Base-by-base conservation (phyloP, 2,113 vertebrate genomes). In the Austrofundulus limnaeus region DNA sequence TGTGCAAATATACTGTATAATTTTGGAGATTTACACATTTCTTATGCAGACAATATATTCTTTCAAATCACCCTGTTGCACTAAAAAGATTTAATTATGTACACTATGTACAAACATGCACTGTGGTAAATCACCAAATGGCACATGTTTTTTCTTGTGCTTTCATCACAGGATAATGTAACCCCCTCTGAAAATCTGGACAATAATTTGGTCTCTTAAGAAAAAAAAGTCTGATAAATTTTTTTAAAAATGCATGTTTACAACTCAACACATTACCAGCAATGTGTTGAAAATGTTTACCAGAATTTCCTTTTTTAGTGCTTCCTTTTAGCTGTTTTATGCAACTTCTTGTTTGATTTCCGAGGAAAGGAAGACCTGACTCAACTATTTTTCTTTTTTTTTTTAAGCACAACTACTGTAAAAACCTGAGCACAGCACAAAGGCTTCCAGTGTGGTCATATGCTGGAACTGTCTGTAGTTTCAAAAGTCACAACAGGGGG, bases 111-210 rank as follows among this genome's bases (percentile, higher is more conserved):
- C 80, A 89, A 59, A 85, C 74, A 85, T 80, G 67, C 78, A 75
- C 48, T 85, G 60, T 19, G 24, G 24, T 72, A 83, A 78, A 79
- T 80, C 64, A 63, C 55, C 31, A 72, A 70, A 85, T 51, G 85
- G 77, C 87, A 61, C 78, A 82, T 71, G 73, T 70, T 68, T 82
- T 82, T 77, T 47, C 80, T 90, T 92, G 89, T 92, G 92, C 90
- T 91, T 91, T 41, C 66, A 73, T 57, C 56, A 67, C 48, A 64
- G 69, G 72, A 70, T 78, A n/a, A n/a, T n/a, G n/a, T n/a, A n/a
- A n/a, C n/a, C 63, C 64, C 66, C 71, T 81, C 76, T 81, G 79
- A 78, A 81, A 70, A 83, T 60, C 74, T 84, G 4, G n/a, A 31
- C 11, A 31, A 53, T 2, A 25, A 51, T 58, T 59, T 65, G 59